These are phyloP conservation scores for Buteo buteo DNA, from an alignment of 2,113 vertebrate genomes.

Conservation along the genomic window DNA sequence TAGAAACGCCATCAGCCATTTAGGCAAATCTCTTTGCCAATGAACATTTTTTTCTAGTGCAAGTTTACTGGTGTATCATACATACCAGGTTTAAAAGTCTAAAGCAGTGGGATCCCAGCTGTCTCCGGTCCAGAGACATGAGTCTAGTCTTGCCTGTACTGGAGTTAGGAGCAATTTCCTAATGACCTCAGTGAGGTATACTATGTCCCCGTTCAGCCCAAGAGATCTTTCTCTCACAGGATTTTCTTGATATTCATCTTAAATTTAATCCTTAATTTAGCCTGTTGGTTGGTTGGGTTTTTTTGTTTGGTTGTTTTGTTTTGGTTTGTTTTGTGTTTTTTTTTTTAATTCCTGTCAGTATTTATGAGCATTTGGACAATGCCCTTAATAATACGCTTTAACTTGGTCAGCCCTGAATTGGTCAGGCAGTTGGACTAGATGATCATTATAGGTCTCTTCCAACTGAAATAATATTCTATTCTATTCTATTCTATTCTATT, in stretches of 20 bases:
- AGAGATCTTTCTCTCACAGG: not conserved
- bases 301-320: not conserved
- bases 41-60: not conserved
- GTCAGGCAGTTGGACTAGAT: not conserved
- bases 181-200: not conserved
- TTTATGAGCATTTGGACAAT: not conserved
- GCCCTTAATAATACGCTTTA: not conserved
- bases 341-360: not conserved
- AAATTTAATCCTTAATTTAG: not conserved
- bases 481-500: too few relatives aligned
- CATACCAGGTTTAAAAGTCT: not conserved
- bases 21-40: not conserved
- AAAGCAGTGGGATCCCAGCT: not conserved
- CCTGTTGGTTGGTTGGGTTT: accelerated
- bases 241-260: not conserved
- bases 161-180: not conserved
- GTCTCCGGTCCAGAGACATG: not conserved
- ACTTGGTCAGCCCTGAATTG: not conserved
- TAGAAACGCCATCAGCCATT: not conserved
- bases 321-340: too few relatives aligned
- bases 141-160: not conserved
- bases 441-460: not conserved
- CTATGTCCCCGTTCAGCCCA: not conserved
- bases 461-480: not conserved
- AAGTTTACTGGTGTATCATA: not conserved